Evolutionary conservation across 2,888 invertebrate genomes (phyloP).

Genomic region (Acheta domesticus): DNA sequence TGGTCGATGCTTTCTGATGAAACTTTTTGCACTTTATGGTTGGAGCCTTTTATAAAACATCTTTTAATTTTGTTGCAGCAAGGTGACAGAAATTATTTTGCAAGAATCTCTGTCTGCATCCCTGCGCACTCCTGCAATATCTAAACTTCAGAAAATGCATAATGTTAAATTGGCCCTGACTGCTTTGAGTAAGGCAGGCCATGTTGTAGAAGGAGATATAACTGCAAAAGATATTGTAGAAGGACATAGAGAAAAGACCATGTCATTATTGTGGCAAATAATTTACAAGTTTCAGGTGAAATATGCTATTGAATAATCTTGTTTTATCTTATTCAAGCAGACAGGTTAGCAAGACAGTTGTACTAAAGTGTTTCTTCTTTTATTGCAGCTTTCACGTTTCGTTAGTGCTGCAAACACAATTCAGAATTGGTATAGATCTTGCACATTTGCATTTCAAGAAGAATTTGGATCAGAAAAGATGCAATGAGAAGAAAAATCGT

Average conservation of each 20-base stretch:
- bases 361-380: background rate
- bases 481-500: constrained; percentile 42
- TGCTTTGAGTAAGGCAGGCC: constrained; percentile 60
- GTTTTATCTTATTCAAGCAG: constrained; percentile 50
- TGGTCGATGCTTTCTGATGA: too few relatives aligned
- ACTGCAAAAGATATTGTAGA: constrained; percentile 76
- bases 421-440: constrained; percentile 43
- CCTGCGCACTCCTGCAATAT: constrained; percentile 79
- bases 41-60: too few relatives aligned
- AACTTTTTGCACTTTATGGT: too few relatives aligned
- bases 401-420: constrained; percentile 43
- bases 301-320: constrained; percentile 20
- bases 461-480: constrained; percentile 42
- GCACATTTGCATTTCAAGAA: constrained; percentile 43
- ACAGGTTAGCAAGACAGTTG: constrained; percentile 48
- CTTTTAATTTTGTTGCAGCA: constrained; percentile 43
- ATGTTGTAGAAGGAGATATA: constrained; percentile 62
- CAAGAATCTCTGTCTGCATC: constrained; percentile 59
- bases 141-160: constrained; percentile 79
- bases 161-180: constrained; percentile 76
- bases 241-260: constrained; percentile 83
- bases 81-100: constrained; percentile 74
- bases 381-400: constrained; percentile 34
- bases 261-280: constrained; percentile 84
- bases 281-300: constrained; percentile 72